Base-by-base conservation (phyloP, 2,113 vertebrate species). In the Corapipo altera region DNA sequence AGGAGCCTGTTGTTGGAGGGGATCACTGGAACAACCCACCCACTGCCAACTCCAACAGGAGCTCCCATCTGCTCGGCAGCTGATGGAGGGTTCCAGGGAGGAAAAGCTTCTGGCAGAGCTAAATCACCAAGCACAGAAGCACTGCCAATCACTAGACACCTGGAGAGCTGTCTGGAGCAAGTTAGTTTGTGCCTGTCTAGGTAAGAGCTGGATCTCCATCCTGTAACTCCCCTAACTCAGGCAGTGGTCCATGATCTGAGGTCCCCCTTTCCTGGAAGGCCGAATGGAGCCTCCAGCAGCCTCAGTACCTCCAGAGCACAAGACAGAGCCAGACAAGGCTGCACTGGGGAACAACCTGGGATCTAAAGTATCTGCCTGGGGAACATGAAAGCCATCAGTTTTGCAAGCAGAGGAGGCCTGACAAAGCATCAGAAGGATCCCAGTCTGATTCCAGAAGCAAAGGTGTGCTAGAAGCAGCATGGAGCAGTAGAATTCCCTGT, bases 371-470 rank as follows among this genome's bases (percentile, higher is more conserved):
- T 3, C 58, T 61, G 15, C 35, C 20, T 43, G n/a, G 16, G 3
- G 4, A 71, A 24, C 7, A 8, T 0, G 1, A 41, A 74, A 78
- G 16, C 13, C 49, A 39, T 10, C n/a, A 0, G 0, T 11, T 67
- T 35, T 51, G 52, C 16, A 18, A 71, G 46, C 35, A 81, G 39
- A 32, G 0, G 1, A 54, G 35, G 15, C 35, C n/a, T 43, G 32
- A 61, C 9, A 43, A 39, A 61, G 41, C n/a, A 57, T 11, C 35
- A 13, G 21, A 24, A 20, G n/a, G 48, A 66, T 8, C 22, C 16
- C 48, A 59, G 41, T 15, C 37, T 49, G 32, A 15, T 32, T 43
- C 43, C 1, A 0, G 28, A 76, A 76, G 39, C 55, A 79, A 39
- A 69, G 8, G 46, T n/a, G 7, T 4, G 15, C 35, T 48, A 10